Base-by-base conservation (phyloP, 2,888 invertebrate genomes). In the Psococerastis gibbosa region DNA sequence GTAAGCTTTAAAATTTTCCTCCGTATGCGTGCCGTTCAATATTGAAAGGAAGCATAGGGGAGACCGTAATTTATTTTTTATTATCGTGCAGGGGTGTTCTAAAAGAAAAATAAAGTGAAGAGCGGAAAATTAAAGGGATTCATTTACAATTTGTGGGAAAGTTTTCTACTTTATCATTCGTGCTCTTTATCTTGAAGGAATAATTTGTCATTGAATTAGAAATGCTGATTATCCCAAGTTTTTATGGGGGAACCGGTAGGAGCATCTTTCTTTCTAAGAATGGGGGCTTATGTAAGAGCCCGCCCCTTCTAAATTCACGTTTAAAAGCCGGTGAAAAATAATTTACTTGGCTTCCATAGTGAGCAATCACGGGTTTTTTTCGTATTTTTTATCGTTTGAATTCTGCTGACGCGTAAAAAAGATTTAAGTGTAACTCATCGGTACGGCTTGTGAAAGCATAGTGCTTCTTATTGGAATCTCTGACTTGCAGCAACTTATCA, bases 101-200 rank as follows among this genome's bases (percentile, higher is more conserved):
- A 22, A 17, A 27, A 17, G 23, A 33, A 31, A 20, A 43, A 43
- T 23, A 34, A 22, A 18, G 27, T 13, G 13, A 23, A 15, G 34
- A 17, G 18, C 6, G 22, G 20, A 15, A 38, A 38, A 38, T 38
- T 38, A 38, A 38, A 38, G 16, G 38, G 38, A 38, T 38, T 38
- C 38, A 38, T 38, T 38, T 38, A 38, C 38, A 38, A 38, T 38
- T 38, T 38, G 38, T 18, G n/a, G 38, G 20, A 38, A 38, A 38
- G 17, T 38, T 38, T 15, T 20, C 38, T 20, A 38, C 38, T 38
- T 38, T 38, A 38, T 38, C 38, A 38, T 38, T 38, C 38, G 15
- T 38, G 38, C 17, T 38, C 38, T 38, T 38, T 38, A 38, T 38
- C 38, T 38, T 31, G 31, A 33, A 43, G 5, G 13, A 15, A 32